Conservation (phyloP, 2,113 vertebrate species). For the Callionymus lyra region DNA sequence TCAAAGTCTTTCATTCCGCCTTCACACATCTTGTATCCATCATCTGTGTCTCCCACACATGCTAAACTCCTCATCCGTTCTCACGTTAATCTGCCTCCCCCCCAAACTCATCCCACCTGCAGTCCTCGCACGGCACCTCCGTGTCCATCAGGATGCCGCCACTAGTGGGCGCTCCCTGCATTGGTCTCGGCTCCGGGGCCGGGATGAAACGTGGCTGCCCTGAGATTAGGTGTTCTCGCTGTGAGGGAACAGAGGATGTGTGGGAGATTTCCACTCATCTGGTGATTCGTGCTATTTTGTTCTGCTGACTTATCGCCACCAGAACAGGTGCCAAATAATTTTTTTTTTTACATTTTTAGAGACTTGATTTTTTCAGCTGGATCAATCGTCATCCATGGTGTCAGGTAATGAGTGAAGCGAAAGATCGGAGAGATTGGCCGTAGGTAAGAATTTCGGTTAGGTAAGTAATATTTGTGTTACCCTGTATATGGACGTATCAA, state of each 20-base stretch:
- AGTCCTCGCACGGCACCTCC: no score
- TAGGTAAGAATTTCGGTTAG: no score
- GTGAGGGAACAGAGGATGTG: slow-evolving; percentile 38
- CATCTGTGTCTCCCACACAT: slow-evolving; percentile 50
- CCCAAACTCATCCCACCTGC: neutral
- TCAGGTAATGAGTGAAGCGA: no score
- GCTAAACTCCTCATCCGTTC: slow-evolving; percentile 45
- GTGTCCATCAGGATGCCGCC: slow-evolving; percentile 29
- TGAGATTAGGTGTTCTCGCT: slow-evolving; percentile 46
- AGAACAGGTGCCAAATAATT: slow-evolving; percentile 5
- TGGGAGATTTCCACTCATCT: slow-evolving; percentile 46
- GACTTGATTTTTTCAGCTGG: no score
- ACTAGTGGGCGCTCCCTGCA: slow-evolving; percentile 22
- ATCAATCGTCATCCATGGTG: no score
- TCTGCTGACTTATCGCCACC: slow-evolving; percentile 27
- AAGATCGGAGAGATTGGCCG: no score
- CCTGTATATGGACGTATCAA: no score
- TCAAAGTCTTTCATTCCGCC: slow-evolving; percentile 45
- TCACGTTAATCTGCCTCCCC: slow-evolving; percentile 37
- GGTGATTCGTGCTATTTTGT: slow-evolving; percentile 27
- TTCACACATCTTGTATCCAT: slow-evolving; percentile 63
- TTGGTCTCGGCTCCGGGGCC: slow-evolving; percentile 49
- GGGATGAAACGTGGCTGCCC: slow-evolving; percentile 50
- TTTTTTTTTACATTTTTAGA: slow-evolving; percentile 11
- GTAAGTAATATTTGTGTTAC: no score